Base-by-base conservation (phyloP, 2,797 vertebrate genomes). In the Miopithecus talapoin region DNA sequence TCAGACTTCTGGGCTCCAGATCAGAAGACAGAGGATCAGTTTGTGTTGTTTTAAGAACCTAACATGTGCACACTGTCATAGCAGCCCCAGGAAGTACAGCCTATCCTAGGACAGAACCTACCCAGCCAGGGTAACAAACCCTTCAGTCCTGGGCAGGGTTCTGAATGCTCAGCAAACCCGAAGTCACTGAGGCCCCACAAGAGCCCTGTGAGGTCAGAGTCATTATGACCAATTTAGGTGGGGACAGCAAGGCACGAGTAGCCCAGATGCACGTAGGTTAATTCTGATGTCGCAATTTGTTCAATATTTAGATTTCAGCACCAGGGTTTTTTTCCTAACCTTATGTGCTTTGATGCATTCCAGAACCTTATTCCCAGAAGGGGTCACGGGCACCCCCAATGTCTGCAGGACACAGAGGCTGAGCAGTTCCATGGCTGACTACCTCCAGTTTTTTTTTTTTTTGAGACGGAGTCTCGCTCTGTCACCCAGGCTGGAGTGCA, bases 371-470 rank as follows among this genome's bases (percentile, higher is more conserved):
- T 36, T 22, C 30, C 24, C 19, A 16, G 46, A 24, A 22, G 46
- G 3, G 48, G 48, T 30, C 59, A 21, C 0, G 5, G 10, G 43
- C 8, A 2, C 17, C 26, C 8, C 5, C 12, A 39, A 43, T 72
- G 1, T 24, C 9, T n/a, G 59, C 5, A 10, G 57, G 26, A 8
- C 5, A 50, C 30, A 26, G 57, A 21, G 57, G 28, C 83, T 4
- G 28, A 41, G 91, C 5, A 8, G 12, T 21, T 28, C 21, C 43
- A 6, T 1, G 4, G 26, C 76, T 16, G 30, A 16, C 14, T 11
- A 41, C 41, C 17, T 2, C 48, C 48, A 50, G 48, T 14, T 48
- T 48, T 48, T 48, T 48, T 48, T 16, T 48, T 48, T 48, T 48
- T 48, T 48, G 13, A 48, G 48, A 48, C 4, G 4, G 48, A 50